These are phyloP conservation scores for Silurus meridionalis DNA, from an alignment of 2,113 vertebrate species.

Conservation along the genomic window DNA sequence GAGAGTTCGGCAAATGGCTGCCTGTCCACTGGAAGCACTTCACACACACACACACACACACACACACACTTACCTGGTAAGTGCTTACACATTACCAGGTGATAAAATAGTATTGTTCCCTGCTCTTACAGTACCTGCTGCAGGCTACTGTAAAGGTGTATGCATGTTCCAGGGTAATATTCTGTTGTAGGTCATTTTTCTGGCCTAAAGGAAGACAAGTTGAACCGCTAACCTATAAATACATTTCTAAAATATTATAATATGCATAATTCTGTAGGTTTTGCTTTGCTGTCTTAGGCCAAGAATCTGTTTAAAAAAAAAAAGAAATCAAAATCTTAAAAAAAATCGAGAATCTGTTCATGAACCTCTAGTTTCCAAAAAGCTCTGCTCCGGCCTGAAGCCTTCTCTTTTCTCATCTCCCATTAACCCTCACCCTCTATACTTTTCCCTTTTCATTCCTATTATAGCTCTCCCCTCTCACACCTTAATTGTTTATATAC, in stretches of 20 bases:
- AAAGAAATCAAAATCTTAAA: neutral
- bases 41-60: slow-evolving; percentile 2
- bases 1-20: slow-evolving; percentile 23
- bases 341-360: neutral
- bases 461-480: slow-evolving; percentile 54
- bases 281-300: neutral
- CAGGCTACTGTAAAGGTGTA: neutral
- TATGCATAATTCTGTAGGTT: neutral
- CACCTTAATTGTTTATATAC: slow-evolving; percentile 96
- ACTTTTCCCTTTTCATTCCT: slow-evolving; percentile 32
- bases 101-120: neutral
- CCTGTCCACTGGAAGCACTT: slow-evolving; percentile 44
- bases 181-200: neutral
- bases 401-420: slow-evolving; percentile 17
- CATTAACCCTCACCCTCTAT: slow-evolving; percentile 34
- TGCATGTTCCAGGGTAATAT: neutral
- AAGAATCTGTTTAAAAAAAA: neutral
- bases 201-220: neutral
- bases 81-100: slow-evolving; percentile 24
- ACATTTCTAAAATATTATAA: neutral
- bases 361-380: neutral
- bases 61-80: neutral
- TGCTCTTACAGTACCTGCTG: neutral
- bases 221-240: neutral
- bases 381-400: neutral